Base-by-base conservation (phyloP, 2,797 vertebrate species). In the Bradypodion ventrale region DNA sequence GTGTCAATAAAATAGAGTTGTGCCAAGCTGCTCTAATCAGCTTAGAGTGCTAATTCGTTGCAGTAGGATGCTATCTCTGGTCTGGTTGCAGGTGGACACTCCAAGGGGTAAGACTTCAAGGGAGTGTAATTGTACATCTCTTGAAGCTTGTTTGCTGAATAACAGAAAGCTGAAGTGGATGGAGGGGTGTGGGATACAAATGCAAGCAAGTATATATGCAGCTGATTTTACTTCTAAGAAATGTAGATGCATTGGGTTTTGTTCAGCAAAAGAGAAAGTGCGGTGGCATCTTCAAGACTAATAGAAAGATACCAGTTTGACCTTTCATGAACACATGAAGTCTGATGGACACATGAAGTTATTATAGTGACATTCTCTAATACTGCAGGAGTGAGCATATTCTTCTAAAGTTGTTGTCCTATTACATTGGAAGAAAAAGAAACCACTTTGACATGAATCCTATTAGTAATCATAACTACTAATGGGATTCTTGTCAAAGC, bases 1-100 rank as follows among this genome's bases (percentile, higher is more conserved):
- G 96, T 97, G 95, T 96, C 96, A 96, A 96, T 96, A 96, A 97
- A 97, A 97, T 96, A 97, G 96, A 97, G 96, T 96, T 97, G 95
- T 97, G 95, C 95, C 93, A 94, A 95, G 95, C 95, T 89, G 95
- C 93, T 94, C 94, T 97, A 97, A 97, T 97, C 97, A 97, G 96
- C 96, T 97, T 97, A 97, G 94, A 95, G 96, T 93, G 94, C 96
- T 96, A 96, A 96, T 96, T 96, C 96, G 96, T 93, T 96, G 95
- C 94, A 80, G 93, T 77, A 95, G 95, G 96, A 95, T 96, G 96
- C 95, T 96, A 95, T 96, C 95, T 95, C n/a, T 95, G 93, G 95
- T 93, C 92, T 5, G 89, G 94, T 95, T 97, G 96, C 96, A 97
- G 96, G 96, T 97, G 96, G 96, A 95, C 95, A 83, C 96, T 95